Evolutionary conservation across 1,140 invertebrate genomes (phyloP).

Genomic region (Helicoverpa zea): DNA sequence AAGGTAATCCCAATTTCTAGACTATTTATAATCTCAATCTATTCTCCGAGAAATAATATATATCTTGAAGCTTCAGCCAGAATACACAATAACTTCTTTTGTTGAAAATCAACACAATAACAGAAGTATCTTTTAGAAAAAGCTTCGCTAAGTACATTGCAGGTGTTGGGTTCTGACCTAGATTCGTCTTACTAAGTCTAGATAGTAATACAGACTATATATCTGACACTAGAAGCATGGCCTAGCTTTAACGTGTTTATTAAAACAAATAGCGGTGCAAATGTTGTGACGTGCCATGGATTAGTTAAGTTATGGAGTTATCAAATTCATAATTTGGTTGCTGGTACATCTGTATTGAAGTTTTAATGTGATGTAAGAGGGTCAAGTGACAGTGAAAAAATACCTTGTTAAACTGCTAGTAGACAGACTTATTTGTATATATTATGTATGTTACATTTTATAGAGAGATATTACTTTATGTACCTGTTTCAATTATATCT

Average conservation of each 20-base stretch:
- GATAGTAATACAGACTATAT: conserved; percentile 13
- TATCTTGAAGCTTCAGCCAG: background rate
- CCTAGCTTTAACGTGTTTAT: conserved; percentile 34
- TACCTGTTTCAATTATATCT: too few relatives aligned
- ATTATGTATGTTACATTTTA: too few relatives aligned
- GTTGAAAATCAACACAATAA: background rate
- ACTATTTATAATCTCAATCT: conserved; percentile 6
- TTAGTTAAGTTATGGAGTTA: background rate
- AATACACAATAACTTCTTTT: background rate
- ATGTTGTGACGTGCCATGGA: background rate
- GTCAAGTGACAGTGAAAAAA: too few relatives aligned
- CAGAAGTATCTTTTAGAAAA: conserved; percentile 5
- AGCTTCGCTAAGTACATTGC: conserved; percentile 7
- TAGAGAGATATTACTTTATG: too few relatives aligned
- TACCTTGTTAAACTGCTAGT: too few relatives aligned
- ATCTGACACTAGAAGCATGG: conserved; percentile 15
- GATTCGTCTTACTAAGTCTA: conserved; percentile 16
- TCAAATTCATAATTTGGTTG: background rate
- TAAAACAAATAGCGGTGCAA: conserved; percentile 41
- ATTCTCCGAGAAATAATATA: background rate
- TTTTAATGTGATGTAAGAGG: too few relatives aligned
- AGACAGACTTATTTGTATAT: too few relatives aligned
- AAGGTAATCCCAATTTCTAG: background rate
- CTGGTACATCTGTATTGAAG: too few relatives aligned
- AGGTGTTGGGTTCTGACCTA: conserved; percentile 27